Percentiles rank a stretch among this genome's conserved stretches.
Conservation (phyloP, 2,888 invertebrate species). For the Machimus atricapillus region DNA sequence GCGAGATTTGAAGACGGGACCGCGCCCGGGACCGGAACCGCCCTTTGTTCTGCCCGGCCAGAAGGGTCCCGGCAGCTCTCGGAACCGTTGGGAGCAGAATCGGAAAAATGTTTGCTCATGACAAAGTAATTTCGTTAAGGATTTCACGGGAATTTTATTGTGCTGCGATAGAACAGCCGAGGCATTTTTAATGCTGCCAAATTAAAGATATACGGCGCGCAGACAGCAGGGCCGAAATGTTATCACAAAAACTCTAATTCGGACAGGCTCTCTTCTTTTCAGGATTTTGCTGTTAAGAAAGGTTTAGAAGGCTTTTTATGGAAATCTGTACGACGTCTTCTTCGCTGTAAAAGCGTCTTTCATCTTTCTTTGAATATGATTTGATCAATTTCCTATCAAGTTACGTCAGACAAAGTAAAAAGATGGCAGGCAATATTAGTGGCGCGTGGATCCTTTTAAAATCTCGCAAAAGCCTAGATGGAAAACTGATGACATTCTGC, state of each 20-base stretch:
- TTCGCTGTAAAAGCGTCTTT: not conserved
- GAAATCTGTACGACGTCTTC: not conserved
- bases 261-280: not conserved
- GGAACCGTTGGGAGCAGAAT: not conserved
- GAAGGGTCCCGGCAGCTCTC: not conserved
- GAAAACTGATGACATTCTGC: not conserved
- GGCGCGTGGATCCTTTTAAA: not conserved
- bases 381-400: not conserved
- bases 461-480: not conserved
- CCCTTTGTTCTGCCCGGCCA: not conserved
- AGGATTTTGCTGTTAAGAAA: not conserved
- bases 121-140: constrained; percentile 18
- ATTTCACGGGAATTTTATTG: constrained; percentile 10
- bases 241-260: not conserved
- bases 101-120: constrained; percentile 17
- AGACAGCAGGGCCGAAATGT: not conserved
- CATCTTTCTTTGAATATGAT: not conserved
- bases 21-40: not conserved
- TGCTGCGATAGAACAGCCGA: not conserved
- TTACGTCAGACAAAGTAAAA: not conserved
- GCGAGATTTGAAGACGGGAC: not conserved
- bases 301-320: not conserved
- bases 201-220: not conserved
- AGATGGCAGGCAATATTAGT: not conserved
- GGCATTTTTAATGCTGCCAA: not conserved